Evolutionary conservation across 2,113 vertebrate species (phyloP).

Genomic region (Pluvialis apricaria): DNA sequence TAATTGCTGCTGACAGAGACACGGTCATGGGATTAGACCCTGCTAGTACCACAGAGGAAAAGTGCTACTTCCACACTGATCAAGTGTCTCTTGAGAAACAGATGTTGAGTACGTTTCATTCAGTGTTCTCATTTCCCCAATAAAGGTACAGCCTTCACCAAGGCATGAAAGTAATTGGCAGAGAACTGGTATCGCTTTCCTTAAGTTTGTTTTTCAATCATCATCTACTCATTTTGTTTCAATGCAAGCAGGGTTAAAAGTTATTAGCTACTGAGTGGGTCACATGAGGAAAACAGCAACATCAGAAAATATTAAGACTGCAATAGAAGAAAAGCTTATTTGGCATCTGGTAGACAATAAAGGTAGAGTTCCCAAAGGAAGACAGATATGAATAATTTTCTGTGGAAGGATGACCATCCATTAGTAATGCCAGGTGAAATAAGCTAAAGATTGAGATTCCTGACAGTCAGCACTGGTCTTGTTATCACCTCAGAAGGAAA

Average conservation of each 20-base stretch:
- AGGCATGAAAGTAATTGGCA: not conserved
- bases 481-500: not conserved
- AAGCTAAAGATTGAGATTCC: not conserved
- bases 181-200: not conserved
- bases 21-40: not conserved
- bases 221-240: not conserved
- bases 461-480: not conserved
- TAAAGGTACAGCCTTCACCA: not conserved
- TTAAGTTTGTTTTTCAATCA: not conserved
- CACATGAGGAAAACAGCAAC: not conserved
- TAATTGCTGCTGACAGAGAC: conserved; percentile 44
- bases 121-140: not conserved
- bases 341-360: not conserved
- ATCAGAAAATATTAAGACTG: not conserved
- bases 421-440: not conserved
- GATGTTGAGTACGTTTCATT: not conserved
- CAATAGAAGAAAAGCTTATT: not conserved
- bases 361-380: not conserved
- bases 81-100: conserved; percentile 15
- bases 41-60: not conserved
- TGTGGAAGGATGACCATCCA: not conserved
- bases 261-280: not conserved
- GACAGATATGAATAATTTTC: not conserved
- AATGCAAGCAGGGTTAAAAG: not conserved
- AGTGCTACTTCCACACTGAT: not conserved